phyloP scores from a whole-genome alignment of 2,113 vertebrate species.

The Hucho hucho region DNA sequence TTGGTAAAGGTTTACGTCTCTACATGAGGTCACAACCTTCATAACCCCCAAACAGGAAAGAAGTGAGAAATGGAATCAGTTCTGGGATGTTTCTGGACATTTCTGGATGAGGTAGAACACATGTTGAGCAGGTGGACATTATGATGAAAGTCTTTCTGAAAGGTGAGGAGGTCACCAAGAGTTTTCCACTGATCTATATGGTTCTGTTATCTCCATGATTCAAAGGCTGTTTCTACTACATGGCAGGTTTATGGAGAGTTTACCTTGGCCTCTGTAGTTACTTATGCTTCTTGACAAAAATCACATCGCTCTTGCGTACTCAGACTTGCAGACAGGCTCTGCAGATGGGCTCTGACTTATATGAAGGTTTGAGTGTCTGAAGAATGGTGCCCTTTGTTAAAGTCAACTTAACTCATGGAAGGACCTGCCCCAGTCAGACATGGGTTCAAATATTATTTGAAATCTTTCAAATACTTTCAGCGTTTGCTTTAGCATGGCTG shows the following conservation, averaged over 20 bases:
- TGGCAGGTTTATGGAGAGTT: not conserved
- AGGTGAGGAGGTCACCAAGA: slow-evolving; percentile 11
- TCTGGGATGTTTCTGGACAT: not conserved
- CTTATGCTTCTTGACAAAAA: not conserved
- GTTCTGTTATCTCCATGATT: not conserved
- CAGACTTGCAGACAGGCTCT: not conserved
- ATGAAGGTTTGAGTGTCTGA: not conserved
- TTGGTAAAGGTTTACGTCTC: not conserved
- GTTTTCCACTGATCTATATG: slow-evolving; percentile 9
- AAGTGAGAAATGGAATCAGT: slow-evolving; percentile 12
- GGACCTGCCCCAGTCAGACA: not conserved
- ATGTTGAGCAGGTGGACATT: slow-evolving; percentile 32
- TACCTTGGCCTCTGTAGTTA: not conserved
- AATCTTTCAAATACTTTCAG: no score
- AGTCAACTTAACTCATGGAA: not conserved
- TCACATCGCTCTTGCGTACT: not conserved
- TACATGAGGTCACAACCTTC: slow-evolving; percentile 29
- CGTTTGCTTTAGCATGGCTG: no score
- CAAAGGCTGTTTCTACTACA: not conserved
- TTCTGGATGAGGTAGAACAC: slow-evolving; percentile 20
- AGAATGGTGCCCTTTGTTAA: not conserved
- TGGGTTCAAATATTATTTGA: no score
- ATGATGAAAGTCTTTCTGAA: not conserved
- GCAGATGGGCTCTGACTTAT: not conserved
- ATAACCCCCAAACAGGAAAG: slow-evolving; percentile 2